Conservation (phyloP, 2,797 vertebrate species). For the Synanceia verrucosa region DNA sequence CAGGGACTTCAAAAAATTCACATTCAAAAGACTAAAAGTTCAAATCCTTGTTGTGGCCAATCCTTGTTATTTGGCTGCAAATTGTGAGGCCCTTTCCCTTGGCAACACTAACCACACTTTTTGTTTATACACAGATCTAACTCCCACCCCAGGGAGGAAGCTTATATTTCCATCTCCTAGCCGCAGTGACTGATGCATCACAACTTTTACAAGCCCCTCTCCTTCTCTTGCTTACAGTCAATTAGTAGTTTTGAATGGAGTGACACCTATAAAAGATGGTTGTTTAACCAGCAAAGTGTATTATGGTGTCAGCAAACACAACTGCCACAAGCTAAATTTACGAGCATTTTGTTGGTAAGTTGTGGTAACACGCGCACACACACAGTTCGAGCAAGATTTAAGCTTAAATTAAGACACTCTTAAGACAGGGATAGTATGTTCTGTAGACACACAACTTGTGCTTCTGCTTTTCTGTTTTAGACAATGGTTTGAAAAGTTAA, state of each 20-base stretch:
- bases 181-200: constrained; percentile 44
- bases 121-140: constrained; percentile 44
- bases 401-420: background rate
- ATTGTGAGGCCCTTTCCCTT: constrained; percentile 26
- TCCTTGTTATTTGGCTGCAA: constrained; percentile 28
- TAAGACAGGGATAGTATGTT: background rate
- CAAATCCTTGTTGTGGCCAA: constrained; percentile 30
- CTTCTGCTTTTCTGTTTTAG: constrained; percentile 5
- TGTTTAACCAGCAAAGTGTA: constrained; percentile 21
- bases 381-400: background rate
- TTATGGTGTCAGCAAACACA: constrained; percentile 26
- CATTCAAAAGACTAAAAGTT: constrained; percentile 27
- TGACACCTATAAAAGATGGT: constrained; percentile 12
- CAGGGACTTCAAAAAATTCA: background rate
- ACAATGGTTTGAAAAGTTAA: background rate
- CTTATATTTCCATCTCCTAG: constrained; percentile 29
- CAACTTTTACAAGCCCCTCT: constrained; percentile 47
- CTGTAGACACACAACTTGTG: background rate
- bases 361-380: constrained; percentile 20
- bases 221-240: constrained; percentile 37
- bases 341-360: constrained; percentile 36
- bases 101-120: constrained; percentile 43
- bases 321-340: constrained; percentile 30
- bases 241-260: constrained; percentile 47
- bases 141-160: constrained; percentile 37